Conservation (phyloP, 2,113 vertebrate species). For the Benitochromis conjunctus region DNA sequence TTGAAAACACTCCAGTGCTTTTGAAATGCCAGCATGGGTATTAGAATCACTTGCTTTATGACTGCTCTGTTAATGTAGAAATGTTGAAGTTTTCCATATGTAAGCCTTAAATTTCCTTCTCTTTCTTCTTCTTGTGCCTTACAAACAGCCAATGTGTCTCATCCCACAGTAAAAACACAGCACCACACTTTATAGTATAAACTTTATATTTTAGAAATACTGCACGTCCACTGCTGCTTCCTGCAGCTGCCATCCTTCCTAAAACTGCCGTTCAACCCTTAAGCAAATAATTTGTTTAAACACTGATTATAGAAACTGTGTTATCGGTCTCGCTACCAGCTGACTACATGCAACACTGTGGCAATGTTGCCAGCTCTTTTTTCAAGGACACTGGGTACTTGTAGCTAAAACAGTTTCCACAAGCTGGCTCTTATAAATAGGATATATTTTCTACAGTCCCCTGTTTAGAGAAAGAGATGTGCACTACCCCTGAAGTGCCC, state of each 20-base stretch:
- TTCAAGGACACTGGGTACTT: constrained; percentile 5
- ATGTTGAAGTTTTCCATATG: not conserved
- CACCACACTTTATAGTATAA: not conserved
- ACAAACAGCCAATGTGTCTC: not conserved
- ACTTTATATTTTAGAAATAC: not conserved
- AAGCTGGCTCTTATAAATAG: constrained; percentile 16
- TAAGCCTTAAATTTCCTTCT: not conserved
- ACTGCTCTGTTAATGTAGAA: not conserved
- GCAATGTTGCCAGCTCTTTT: not conserved
- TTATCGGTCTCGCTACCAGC: not conserved
- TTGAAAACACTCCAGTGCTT: not conserved
- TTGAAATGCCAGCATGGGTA: not conserved
- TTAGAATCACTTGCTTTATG: not conserved
- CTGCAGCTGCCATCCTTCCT: not conserved
- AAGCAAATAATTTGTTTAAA: constrained; percentile 3
- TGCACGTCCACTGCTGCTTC: not conserved
- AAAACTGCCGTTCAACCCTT: not conserved
- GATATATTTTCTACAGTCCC: not conserved
- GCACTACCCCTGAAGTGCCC: not conserved
- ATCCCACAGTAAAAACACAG: not conserved
- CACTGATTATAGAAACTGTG: not conserved
- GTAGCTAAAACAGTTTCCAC: not conserved
- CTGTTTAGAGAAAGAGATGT: not conserved
- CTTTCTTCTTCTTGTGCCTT: not conserved
- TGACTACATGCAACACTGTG: not conserved